Conservation (phyloP, 2,113 vertebrate species). For the Numida meleagris region DNA sequence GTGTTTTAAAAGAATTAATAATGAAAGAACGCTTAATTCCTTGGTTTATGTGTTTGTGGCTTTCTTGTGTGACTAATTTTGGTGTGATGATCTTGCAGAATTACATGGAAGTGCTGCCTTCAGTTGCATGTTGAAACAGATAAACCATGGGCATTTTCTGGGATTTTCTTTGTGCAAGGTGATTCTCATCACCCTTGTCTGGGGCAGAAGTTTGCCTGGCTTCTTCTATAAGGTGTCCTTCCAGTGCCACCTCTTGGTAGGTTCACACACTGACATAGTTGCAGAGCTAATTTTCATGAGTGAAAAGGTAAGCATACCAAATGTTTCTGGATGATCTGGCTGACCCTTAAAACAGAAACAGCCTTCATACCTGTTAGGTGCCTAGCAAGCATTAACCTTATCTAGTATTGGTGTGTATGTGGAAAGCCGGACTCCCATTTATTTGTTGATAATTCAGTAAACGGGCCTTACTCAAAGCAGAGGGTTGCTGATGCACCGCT, state of each 20-base stretch:
- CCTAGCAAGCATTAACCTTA: background rate
- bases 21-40: background rate
- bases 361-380: background rate
- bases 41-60: accelerated
- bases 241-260: slow-evolving; percentile 63
- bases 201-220: background rate
- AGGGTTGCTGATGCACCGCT: accelerated
- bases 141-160: background rate
- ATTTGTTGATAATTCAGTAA: background rate
- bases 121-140: background rate
- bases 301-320: background rate
- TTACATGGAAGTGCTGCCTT: background rate
- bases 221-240: slow-evolving; percentile 21
- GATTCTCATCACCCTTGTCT: background rate
- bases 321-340: background rate
- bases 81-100: background rate
- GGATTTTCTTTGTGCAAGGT: background rate
- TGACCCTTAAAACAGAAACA: background rate
- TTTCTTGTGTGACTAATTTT: accelerated
- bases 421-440: background rate
- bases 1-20: background rate
- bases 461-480: background rate
- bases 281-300: background rate
- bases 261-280: background rate
- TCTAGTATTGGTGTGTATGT: background rate